Evolutionary conservation across 1,140 invertebrate genomes (phyloP).

Genomic region (Harpegnathos saltator): DNA sequence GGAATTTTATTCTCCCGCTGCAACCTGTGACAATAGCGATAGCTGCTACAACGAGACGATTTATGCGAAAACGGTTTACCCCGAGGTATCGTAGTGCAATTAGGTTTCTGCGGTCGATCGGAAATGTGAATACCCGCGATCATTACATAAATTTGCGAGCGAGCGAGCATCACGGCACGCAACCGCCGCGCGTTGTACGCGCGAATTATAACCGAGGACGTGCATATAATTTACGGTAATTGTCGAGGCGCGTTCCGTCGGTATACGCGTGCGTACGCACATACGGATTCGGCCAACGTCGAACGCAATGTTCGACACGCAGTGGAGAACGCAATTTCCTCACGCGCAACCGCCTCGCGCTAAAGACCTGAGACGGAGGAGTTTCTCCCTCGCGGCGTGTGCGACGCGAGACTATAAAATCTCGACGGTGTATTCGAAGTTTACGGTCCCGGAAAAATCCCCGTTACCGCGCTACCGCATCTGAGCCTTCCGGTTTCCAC

Average conservation of each 20-base stretch:
- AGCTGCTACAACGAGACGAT: constrained; percentile 8
- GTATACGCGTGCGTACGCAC: not conserved
- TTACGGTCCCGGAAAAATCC: constrained; percentile 22
- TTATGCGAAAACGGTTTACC: not conserved
- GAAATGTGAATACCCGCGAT: constrained; percentile 11
- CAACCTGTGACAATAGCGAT: constrained; percentile 16
- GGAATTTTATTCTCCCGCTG: constrained; percentile 30
- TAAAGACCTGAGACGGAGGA: not conserved
- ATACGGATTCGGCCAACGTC: too few species aligned
- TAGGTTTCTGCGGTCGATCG: constrained; percentile 17
- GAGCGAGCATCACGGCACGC: not conserved
- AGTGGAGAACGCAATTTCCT: too few species aligned
- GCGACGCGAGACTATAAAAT: constrained; percentile 27
- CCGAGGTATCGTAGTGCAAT: constrained; percentile 27
- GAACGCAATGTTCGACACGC: too few species aligned
- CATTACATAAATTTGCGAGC: constrained; percentile 22
- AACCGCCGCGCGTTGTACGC: not conserved
- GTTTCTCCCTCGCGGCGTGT: constrained; percentile 1
- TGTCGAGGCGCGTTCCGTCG: not conserved
- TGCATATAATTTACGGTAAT: constrained; percentile 10
- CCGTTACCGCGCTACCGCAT: not conserved
- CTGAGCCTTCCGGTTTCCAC: constrained; percentile 1
- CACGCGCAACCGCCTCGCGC: too few species aligned
- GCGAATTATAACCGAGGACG: not conserved
- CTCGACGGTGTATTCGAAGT: constrained; percentile 24